phyloP scores from a whole-genome alignment of 2,113 vertebrate genomes.

The Bungarus multicinctus region DNA sequence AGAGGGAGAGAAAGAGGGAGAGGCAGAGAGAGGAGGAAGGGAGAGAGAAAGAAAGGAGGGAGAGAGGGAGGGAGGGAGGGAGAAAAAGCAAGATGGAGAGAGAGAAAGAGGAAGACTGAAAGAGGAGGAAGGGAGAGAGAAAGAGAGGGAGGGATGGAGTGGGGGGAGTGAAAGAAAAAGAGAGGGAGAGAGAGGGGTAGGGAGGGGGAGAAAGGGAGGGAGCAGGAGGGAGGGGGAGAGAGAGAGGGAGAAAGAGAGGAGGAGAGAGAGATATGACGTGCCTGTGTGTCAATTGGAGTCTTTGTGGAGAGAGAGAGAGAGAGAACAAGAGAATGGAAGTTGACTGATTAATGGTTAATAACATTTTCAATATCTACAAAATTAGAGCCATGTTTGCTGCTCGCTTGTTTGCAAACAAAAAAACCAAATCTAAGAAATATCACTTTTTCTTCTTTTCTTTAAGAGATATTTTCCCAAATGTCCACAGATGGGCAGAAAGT shows the following conservation, averaged over 20 bases:
- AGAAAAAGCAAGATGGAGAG: fast-evolving
- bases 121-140: fast-evolving
- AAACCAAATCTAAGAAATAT: background rate
- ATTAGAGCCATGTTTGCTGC: background rate
- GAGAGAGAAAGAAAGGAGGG: no score
- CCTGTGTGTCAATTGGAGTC: background rate
- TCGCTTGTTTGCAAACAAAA: background rate
- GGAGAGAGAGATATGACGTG: no score
- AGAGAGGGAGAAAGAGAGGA: fast-evolving
- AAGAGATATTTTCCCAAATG: no score
- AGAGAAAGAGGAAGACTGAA: background rate
- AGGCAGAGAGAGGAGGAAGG: no score
- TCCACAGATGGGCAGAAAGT: no score
- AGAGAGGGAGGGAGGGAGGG: fast-evolving
- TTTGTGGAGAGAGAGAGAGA: background rate
- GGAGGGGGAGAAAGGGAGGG: no score
- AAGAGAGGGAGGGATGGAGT: fast-evolving
- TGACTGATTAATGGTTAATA: background rate
- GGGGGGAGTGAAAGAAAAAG: no score
- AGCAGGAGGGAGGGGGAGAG: fast-evolving
- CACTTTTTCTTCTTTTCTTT: background rate
- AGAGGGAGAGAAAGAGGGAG: fast-evolving
- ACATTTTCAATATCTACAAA: background rate
- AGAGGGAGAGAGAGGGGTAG: fast-evolving
- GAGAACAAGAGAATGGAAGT: background rate